Conservation (phyloP, 2,113 vertebrate genomes). For the Lynx canadensis region DNA sequence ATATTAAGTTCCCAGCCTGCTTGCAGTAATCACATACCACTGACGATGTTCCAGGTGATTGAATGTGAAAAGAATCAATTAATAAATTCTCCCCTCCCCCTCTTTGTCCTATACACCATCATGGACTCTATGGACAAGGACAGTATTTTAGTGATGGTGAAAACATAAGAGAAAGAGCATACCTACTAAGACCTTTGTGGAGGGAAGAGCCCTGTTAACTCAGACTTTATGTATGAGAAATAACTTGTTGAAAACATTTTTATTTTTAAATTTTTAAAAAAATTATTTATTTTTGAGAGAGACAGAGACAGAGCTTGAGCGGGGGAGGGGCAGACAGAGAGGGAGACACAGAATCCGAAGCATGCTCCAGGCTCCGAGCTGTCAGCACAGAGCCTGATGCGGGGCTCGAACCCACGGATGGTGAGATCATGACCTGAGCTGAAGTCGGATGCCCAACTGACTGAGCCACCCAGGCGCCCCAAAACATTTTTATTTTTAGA, state of each 20-base stretch:
- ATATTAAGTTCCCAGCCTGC: neutral
- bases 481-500: neutral
- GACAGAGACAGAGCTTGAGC: no score
- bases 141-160: neutral
- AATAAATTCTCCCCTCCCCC: neutral
- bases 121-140: neutral
- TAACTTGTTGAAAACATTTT: neutral
- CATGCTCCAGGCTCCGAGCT: no score
- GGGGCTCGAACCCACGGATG: no score
- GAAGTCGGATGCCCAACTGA: no score
- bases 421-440: no score
- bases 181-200: neutral
- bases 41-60: neutral
- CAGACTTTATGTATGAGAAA: neutral
- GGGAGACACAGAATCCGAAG: no score
- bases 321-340: no score
- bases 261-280: neutral
- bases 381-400: no score
- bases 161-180: neutral
- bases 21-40: neutral
- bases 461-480: no score
- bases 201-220: neutral
- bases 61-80: neutral
- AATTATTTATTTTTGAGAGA: no score
- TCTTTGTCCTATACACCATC: neutral